These are phyloP conservation scores for Patiria miniata DNA, from an alignment of 35 echinoderm and acorn worm species.

Conservation along the genomic window DNA sequence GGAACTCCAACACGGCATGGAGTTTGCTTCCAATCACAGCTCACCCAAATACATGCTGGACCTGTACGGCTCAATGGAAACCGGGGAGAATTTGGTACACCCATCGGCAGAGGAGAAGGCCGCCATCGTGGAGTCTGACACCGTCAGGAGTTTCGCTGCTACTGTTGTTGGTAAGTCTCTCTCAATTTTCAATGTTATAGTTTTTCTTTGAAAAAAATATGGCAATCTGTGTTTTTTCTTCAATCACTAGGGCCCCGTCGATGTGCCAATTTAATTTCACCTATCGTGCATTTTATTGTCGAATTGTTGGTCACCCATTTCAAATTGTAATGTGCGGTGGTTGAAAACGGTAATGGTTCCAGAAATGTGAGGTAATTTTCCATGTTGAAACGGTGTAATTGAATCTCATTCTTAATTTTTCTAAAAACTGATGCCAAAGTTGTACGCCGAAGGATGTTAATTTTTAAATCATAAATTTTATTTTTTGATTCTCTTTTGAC, in stretches of 20 bases:
- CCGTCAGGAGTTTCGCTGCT: slow-evolving; percentile 64
- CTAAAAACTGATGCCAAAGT: too few species aligned
- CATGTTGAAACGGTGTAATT: too few species aligned
- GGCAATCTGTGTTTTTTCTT: background rate
- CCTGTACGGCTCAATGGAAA: slow-evolving; percentile 57
- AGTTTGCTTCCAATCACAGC: slow-evolving; percentile 9
- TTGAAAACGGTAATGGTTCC: too few species aligned
- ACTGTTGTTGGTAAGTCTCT: slow-evolving; percentile 56
- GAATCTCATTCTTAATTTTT: too few species aligned
- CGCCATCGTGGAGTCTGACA: slow-evolving; percentile 66
- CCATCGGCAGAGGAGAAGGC: slow-evolving; percentile 48
- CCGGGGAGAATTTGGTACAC: slow-evolving; percentile 58
- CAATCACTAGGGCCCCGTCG: background rate
- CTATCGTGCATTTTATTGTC: too few species aligned
- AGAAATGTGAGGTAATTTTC: too few species aligned
- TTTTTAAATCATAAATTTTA: too few species aligned
- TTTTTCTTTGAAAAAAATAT: background rate
- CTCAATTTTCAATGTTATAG: background rate
- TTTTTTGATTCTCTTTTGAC: too few species aligned
- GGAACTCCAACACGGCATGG: background rate
- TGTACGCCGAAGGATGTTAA: too few species aligned
- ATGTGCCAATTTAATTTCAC: background rate
- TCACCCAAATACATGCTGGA: slow-evolving; percentile 61
- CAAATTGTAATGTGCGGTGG: too few species aligned
- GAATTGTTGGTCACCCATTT: too few species aligned